Conservation (phyloP, 2,888 invertebrate species). For the Melieria crassipennis region DNA sequence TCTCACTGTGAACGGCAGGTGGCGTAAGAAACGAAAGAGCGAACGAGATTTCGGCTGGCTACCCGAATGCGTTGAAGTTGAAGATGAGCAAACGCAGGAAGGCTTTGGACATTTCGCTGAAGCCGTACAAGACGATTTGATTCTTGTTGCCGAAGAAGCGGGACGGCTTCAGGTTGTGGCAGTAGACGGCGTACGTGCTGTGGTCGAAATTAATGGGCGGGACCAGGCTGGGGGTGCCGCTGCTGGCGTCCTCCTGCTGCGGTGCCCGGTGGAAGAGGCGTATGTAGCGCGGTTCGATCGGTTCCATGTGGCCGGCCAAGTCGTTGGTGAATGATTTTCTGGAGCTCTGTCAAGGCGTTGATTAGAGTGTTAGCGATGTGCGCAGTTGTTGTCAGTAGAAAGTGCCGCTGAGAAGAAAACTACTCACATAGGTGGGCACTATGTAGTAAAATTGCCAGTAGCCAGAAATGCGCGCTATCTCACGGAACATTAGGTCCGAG, state of each 20-base stretch:
- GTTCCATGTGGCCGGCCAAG: constrained; percentile 52
- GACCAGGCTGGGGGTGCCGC: not conserved
- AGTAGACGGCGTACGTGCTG: constrained; percentile 46
- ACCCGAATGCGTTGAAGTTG: constrained; percentile 52
- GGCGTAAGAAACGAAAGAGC: not conserved
- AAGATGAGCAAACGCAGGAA: constrained; percentile 54
- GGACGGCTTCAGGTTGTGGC: constrained; percentile 47
- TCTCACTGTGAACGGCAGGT: not conserved
- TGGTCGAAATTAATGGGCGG: constrained; percentile 36
- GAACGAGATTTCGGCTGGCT: constrained; percentile 11
- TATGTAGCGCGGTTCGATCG: constrained; percentile 52
- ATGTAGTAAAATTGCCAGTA: constrained; percentile 52
- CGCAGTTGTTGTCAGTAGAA: not conserved
- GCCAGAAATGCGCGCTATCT: constrained; percentile 48
- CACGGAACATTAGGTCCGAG: constrained; percentile 50
- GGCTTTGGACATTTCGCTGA: constrained; percentile 51
- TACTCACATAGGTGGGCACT: constrained; percentile 38
- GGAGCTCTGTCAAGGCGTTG: constrained; percentile 1
- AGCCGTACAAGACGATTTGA: constrained; percentile 53
- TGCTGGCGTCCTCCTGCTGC: not conserved
- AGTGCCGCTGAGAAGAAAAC: not conserved
- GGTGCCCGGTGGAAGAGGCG: constrained; percentile 32
- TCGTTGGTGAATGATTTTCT: constrained; percentile 47
- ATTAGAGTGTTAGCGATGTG: not conserved
- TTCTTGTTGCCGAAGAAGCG: constrained; percentile 44